Conservation (phyloP, 2,797 vertebrate species). For the Gymnothorax javanicus region DNA sequence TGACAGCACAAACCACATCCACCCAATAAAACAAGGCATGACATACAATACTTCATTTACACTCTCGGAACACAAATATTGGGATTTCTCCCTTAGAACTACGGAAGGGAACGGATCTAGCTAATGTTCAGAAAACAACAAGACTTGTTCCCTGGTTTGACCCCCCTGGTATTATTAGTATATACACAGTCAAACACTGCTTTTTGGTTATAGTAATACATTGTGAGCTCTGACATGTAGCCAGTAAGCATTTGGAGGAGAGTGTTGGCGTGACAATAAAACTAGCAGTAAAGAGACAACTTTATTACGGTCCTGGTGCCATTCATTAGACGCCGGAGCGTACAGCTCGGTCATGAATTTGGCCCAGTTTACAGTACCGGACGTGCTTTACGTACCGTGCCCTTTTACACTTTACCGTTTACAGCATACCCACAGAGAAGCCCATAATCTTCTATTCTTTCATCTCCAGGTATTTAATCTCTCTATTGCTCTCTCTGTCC, state of each 20-base stretch:
- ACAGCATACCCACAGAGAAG: background rate
- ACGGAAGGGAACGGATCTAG: background rate
- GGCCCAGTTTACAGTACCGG: background rate
- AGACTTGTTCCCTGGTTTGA: background rate
- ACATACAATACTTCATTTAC: background rate
- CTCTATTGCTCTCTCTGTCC: background rate
- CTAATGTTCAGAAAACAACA: no score
- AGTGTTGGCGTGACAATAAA: background rate
- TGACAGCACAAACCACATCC: background rate
- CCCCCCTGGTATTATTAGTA: background rate
- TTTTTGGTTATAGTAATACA: background rate
- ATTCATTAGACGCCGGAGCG: background rate
- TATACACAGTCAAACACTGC: background rate
- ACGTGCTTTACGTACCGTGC: background rate
- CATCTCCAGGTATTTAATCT: background rate
- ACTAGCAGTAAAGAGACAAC: background rate
- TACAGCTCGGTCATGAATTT: background rate
- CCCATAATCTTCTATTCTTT: background rate
- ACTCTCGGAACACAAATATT: background rate
- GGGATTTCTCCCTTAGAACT: background rate
- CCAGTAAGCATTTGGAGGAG: background rate
- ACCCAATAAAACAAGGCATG: background rate
- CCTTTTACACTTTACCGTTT: background rate
- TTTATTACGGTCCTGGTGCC: background rate
- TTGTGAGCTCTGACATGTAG: background rate